Conservation (phyloP, 2,888 invertebrate genomes). For the Lucinisca nassula region DNA sequence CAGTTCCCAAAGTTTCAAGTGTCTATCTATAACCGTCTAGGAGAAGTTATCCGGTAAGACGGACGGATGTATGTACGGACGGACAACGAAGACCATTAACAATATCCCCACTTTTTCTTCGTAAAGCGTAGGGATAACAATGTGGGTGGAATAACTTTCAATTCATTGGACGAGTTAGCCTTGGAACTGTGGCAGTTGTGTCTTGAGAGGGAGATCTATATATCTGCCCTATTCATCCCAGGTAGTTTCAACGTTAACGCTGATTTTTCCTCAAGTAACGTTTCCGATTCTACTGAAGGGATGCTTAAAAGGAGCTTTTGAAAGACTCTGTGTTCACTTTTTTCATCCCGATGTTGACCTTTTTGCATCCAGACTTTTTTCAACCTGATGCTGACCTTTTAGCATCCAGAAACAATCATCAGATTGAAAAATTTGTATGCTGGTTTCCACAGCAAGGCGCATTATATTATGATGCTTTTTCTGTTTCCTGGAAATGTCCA, state of each 20-base stretch:
- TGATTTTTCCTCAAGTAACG: conserved; percentile 43
- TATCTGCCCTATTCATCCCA: conserved; percentile 45
- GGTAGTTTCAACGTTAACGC: conserved; percentile 37
- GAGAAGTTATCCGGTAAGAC: no score
- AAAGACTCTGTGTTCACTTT: conserved; percentile 35
- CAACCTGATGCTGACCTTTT: no score
- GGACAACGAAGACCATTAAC: no score
- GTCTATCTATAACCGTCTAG: no score
- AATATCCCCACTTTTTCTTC: no score
- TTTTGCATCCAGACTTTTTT: no score
- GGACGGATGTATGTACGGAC: no score
- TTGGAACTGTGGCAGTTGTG: conserved; percentile 48
- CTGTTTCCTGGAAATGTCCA: conserved; percentile 44
- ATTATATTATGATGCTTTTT: conserved; percentile 38
- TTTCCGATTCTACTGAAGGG: conserved; percentile 53
- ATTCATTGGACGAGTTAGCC: conserved; percentile 22
- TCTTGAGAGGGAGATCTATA: conserved; percentile 32
- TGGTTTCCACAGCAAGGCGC: conserved; percentile 48
- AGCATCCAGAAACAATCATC: conserved; percentile 45
- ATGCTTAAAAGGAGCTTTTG: conserved; percentile 37
- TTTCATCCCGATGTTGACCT: conserved; percentile 47
- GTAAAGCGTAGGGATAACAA: no score
- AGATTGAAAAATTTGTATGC: conserved; percentile 35
- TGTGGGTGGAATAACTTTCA: conserved; percentile 27
- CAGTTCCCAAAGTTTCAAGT: no score